Percentiles rank a stretch among this genome's conserved stretches.
These are phyloP conservation scores for Bombus soroeensis DNA, from an alignment of 1,140 invertebrate genomes.

Conservation along the genomic window DNA sequence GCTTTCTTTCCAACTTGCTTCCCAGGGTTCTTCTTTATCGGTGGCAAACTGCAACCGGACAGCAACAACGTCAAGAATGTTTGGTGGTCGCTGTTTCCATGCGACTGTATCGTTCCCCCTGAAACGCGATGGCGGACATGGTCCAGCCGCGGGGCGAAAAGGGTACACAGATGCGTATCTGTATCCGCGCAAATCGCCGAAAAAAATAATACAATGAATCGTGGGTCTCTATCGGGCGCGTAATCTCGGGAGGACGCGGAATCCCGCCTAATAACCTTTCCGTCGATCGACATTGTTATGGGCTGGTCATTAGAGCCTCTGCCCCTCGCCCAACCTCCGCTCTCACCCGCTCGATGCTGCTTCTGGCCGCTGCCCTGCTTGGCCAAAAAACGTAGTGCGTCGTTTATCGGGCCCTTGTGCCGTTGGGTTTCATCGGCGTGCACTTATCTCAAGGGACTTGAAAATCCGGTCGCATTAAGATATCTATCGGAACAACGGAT, in stretches of 20 bases:
- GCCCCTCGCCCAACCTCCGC: background rate
- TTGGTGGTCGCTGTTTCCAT: slow-evolving; percentile 35
- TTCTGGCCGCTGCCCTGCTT: background rate
- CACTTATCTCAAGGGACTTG: slow-evolving; percentile 76
- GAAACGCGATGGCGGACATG: background rate
- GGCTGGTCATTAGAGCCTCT: slow-evolving; percentile 59
- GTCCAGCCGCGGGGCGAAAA: background rate
- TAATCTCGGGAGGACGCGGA: slow-evolving; percentile 54
- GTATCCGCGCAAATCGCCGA: slow-evolving; percentile 6
- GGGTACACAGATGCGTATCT: slow-evolving; percentile 25
- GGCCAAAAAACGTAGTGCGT: slow-evolving; percentile 58
- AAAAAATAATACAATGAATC: slow-evolving; percentile 63
- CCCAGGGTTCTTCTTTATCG: background rate
- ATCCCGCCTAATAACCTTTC: slow-evolving; percentile 65
- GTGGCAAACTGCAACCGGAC: background rate
- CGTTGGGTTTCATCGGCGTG: slow-evolving; percentile 69
- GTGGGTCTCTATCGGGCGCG: slow-evolving; percentile 49
- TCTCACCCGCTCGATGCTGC: too few relatives aligned
- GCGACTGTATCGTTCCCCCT: background rate
- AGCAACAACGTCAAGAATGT: slow-evolving; percentile 42
- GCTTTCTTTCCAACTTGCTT: background rate
- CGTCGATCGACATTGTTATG: slow-evolving; percentile 68
- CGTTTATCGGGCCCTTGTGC: slow-evolving; percentile 63
- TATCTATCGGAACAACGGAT: slow-evolving; percentile 83
- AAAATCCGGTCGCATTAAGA: slow-evolving; percentile 83